Evolutionary conservation across 2,797 vertebrate genomes (phyloP).

Genomic region (Onychomys leucogaster): DNA sequence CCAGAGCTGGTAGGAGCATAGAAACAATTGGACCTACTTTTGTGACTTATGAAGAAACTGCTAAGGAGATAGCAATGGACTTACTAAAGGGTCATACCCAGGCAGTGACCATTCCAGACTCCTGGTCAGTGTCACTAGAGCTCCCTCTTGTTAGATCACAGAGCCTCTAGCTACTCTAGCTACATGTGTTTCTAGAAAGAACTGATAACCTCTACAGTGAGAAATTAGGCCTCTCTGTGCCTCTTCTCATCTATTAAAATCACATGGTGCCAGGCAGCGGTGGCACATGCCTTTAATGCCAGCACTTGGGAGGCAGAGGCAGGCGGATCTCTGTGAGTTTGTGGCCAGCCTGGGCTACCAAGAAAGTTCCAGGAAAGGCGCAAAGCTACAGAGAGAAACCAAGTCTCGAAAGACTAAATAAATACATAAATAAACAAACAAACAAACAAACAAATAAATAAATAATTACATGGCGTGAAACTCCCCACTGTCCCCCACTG

Average conservation of each 20-base stretch:
- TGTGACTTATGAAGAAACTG: background rate
- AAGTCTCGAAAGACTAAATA: no score
- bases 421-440: no score
- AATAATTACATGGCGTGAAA: background rate
- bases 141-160: background rate
- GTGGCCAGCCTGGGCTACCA: no score
- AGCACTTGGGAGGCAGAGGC: no score
- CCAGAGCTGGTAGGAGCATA: background rate
- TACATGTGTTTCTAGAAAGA: background rate
- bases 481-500: background rate
- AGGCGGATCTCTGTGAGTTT: no score
- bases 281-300: no score
- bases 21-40: background rate
- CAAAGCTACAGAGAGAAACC: no score
- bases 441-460: no score
- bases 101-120: rapidly evolving
- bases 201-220: no score
- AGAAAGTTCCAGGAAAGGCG: no score
- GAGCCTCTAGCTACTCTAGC: background rate
- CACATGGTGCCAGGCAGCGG: no score
- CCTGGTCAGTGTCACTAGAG: background rate
- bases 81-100: background rate
- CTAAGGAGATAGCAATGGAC: rapidly evolving
- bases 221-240: background rate
- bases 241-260: background rate